These are phyloP conservation scores for Phanerotoma sp. DNA, from an alignment of 2,888 invertebrate genomes.

Conservation along the genomic window DNA sequence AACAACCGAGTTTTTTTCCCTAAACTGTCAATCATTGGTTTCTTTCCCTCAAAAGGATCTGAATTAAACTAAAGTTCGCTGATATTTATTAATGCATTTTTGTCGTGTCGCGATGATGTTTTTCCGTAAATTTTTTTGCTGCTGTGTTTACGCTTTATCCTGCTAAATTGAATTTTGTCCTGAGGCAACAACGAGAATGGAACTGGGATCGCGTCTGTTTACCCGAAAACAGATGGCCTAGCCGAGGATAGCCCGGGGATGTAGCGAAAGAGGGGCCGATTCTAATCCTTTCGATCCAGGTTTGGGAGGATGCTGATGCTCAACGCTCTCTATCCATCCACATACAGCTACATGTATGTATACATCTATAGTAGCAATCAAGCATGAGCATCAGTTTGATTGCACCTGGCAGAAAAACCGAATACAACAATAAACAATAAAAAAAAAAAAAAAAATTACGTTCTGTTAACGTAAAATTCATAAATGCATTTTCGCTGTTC, in stretches of 20 bases:
- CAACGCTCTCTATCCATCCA: neutral
- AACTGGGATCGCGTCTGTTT: slow-evolving; percentile 48
- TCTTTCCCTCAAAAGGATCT: too few relatives aligned
- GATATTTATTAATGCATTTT: neutral
- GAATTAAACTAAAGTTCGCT: too few relatives aligned
- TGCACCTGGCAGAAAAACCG: slow-evolving; percentile 15
- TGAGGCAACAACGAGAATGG: slow-evolving; percentile 46
- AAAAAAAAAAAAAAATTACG: neutral
- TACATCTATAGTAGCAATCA: neutral
- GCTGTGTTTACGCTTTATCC: slow-evolving; percentile 51
- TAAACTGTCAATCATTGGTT: too few relatives aligned
- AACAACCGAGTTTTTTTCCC: too few relatives aligned
- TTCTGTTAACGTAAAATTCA: neutral
- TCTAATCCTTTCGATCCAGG: slow-evolving; percentile 49
- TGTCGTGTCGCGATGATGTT: slow-evolving; percentile 35
- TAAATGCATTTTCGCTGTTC: too few relatives aligned
- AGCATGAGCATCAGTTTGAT: neutral
- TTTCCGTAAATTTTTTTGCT: slow-evolving; percentile 37
- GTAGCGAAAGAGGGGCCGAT: slow-evolving; percentile 42
- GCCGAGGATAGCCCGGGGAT: slow-evolving; percentile 45
- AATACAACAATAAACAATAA: neutral
- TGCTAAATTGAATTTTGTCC: slow-evolving; percentile 52
- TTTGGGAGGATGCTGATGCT: slow-evolving; percentile 23
- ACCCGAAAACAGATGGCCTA: slow-evolving; percentile 53
- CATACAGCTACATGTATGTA: slow-evolving; percentile 4